Evolutionary conservation across 35 echinoderm and acorn worm species (phyloP).

Genomic region (Strongylocentrotus purpuratus): DNA sequence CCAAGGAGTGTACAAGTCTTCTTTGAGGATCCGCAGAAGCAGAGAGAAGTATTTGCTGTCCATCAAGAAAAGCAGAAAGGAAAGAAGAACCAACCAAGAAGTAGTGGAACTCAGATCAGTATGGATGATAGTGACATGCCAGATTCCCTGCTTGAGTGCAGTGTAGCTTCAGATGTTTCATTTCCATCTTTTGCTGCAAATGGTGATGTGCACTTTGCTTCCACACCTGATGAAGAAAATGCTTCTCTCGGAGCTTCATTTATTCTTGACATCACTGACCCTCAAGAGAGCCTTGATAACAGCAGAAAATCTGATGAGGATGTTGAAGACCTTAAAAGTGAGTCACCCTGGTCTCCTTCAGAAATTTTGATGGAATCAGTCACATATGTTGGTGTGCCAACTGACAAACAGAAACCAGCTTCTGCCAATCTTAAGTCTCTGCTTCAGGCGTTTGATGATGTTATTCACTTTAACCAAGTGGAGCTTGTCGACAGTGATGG

Average conservation of each 20-base stretch:
- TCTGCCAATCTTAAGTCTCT: not conserved
- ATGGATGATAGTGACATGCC: conserved; percentile 36
- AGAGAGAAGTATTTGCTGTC: conserved; percentile 34
- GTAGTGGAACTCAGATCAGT: conserved; percentile 8
- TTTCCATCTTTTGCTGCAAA: conserved; percentile 39
- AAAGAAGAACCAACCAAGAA: not conserved
- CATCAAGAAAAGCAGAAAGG: conserved; percentile 34
- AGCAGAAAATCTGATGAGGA: conserved; percentile 2
- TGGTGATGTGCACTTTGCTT: conserved; percentile 43
- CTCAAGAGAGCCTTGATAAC: not conserved
- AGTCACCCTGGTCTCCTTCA: not conserved
- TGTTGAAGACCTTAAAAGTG: not conserved
- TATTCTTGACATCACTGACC: conserved; percentile 46
- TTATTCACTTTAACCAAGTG: not conserved
- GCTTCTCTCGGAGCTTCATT: conserved; percentile 20
- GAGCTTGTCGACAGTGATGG: not conserved
- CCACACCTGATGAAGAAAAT: conserved; percentile 31
- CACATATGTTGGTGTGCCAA: not conserved
- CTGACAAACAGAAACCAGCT: not conserved
- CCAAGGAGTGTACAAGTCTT: conserved; percentile 77
- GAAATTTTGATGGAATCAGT: not conserved
- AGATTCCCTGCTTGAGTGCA: conserved; percentile 29
- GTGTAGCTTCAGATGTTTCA: conserved; percentile 48
- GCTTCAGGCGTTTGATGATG: not conserved
- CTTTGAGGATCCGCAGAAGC: conserved; percentile 61